Conservation (phyloP, 2,888 invertebrate species). For the Troilus luridus region DNA sequence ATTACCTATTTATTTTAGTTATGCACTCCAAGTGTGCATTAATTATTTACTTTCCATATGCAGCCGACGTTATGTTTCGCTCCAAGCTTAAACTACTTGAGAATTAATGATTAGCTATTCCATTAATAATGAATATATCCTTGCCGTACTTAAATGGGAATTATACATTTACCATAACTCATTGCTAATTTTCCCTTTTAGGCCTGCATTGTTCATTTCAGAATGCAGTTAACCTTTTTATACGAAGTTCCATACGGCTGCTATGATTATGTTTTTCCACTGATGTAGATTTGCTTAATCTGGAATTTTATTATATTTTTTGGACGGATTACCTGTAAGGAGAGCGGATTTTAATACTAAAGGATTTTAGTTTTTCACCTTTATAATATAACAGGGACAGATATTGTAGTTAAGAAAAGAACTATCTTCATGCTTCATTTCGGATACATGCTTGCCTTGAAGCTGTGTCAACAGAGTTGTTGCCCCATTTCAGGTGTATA, state of each 20-base stretch:
- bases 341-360: neutral
- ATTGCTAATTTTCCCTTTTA: slow-evolving; percentile 13
- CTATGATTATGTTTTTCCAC: neutral
- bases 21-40: too few species aligned
- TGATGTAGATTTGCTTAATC: neutral
- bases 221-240: neutral
- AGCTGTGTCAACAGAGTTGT: slow-evolving; percentile 28
- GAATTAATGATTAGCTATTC: neutral
- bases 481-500: slow-evolving; percentile 1
- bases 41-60: too few species aligned
- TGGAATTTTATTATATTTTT: neutral
- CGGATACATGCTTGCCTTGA: neutral
- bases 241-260: neutral
- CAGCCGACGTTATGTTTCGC: neutral
- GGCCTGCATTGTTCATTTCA: neutral
- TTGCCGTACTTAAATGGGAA: neutral
- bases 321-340: neutral
- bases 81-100: neutral
- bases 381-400: neutral
- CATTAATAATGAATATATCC: neutral
- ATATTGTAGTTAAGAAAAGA: neutral
- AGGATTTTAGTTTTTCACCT: neutral
- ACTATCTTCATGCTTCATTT: slow-evolving; percentile 15
- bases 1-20: too few species aligned
- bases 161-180: neutral